Percentiles rank a stretch among this genome's conserved stretches.
phyloP scores from a whole-genome alignment of 64 coral and sea anemone species.

The Pocillopora damicornis region DNA sequence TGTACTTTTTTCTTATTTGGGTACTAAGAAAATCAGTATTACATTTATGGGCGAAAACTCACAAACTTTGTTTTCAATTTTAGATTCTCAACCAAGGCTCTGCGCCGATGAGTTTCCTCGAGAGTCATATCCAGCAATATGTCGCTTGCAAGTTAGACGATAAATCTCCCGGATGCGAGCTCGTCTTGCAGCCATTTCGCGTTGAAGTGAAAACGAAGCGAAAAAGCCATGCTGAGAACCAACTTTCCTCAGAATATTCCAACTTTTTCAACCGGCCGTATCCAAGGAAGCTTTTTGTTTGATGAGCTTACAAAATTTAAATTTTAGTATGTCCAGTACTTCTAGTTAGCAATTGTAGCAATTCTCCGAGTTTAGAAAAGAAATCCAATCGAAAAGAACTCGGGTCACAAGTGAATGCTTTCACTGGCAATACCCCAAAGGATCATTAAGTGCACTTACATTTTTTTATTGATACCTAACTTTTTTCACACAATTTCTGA shows the following conservation, averaged over 20 bases:
- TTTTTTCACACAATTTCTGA: no score
- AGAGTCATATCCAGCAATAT: constrained; percentile 64
- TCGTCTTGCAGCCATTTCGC: constrained; percentile 33
- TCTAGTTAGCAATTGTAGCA: no score
- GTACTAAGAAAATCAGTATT: no score
- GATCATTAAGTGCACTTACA: no score
- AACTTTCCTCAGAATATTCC: neutral
- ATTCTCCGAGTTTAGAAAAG: no score
- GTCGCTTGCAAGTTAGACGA: constrained; percentile 57
- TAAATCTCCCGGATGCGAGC: constrained; percentile 41
- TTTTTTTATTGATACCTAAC: no score
- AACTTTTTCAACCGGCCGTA: neutral
- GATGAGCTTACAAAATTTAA: neutral
- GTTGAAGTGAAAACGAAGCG: neutral
- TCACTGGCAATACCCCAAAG: no score
- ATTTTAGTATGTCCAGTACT: neutral
- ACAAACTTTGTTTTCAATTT: neutral
- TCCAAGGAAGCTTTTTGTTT: neutral
- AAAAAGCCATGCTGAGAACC: neutral
- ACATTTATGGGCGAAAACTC: neutral
- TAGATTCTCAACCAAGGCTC: constrained; percentile 81
- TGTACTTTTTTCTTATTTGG: no score
- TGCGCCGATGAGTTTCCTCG: constrained; percentile 69
- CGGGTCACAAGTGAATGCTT: no score
- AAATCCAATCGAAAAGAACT: no score